Conservation (phyloP, 2,113 vertebrate genomes). For the Clupea harengus region DNA sequence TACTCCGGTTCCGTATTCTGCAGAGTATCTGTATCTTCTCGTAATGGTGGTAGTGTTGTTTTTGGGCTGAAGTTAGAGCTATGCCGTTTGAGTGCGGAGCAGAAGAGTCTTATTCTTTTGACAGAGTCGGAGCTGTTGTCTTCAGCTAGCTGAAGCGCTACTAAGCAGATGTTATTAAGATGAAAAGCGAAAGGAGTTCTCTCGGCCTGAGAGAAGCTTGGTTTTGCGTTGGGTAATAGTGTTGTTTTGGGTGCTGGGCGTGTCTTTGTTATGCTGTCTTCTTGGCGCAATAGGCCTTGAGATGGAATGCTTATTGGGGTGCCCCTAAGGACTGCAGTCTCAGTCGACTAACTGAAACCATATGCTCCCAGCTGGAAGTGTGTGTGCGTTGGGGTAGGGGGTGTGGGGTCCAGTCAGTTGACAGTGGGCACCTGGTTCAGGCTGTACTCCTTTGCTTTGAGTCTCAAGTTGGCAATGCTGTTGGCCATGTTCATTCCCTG, state of each 20-base stretch:
- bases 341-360: constrained; percentile 14
- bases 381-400: constrained; percentile 2
- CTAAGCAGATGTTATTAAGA: background rate
- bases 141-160: background rate
- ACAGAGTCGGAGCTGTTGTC: background rate
- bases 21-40: background rate
- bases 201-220: background rate
- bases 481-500: constrained; percentile 91
- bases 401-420: constrained; percentile 70
- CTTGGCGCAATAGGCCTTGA: background rate
- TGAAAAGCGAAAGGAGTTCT: background rate
- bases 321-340: constrained; percentile 11
- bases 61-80: background rate
- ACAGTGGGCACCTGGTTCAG: constrained; percentile 90
- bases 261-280: constrained; percentile 3
- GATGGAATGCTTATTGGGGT: constrained; percentile 15
- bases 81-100: background rate
- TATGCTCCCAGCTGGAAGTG: constrained; percentile 15
- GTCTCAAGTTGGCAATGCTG: constrained; percentile 91
- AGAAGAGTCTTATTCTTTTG: background rate
- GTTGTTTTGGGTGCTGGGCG: background rate
- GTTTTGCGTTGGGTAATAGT: background rate
- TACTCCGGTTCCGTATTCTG: background rate
- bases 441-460: constrained; percentile 93
- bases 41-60: background rate